A percentile compares a stretch with the other conserved stretches of the same genome.
Conservation (phyloP, 1,140 invertebrate species). For the Hydropsyche tenuis region DNA sequence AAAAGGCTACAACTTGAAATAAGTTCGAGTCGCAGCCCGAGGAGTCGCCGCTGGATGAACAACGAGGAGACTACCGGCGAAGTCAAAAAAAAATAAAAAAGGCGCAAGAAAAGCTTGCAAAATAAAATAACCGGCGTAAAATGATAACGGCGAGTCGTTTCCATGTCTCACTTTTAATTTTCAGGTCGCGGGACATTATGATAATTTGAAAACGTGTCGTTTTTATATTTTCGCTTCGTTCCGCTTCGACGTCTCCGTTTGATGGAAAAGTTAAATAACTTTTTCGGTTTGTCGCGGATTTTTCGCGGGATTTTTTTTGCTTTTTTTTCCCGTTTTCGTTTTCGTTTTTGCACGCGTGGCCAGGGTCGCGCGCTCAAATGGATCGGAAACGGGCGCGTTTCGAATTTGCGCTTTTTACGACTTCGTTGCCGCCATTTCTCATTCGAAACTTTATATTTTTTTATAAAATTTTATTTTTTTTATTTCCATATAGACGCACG, state of each 20-base stretch:
- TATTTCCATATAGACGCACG: not conserved
- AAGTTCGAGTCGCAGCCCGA: constrained; percentile 37
- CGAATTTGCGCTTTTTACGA: too few relatives aligned
- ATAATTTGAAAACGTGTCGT: constrained; percentile 49
- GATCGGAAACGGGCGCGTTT: not conserved
- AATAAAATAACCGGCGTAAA: constrained; percentile 7
- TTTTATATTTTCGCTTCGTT: constrained; percentile 32
- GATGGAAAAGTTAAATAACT: constrained; percentile 47
- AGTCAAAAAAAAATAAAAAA: not conserved
- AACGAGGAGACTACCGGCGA: too few relatives aligned
- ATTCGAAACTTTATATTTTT: not conserved
- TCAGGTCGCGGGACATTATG: constrained; percentile 39
- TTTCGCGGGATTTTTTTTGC: not conserved
- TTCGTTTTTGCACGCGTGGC: too few relatives aligned
- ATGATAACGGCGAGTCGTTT: constrained; percentile 27
- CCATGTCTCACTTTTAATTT: constrained; percentile 36
- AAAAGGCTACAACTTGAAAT: constrained; percentile 50
- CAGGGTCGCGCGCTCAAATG: not conserved
- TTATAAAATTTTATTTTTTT: not conserved
- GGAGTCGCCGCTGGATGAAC: not conserved
- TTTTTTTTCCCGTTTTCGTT: not conserved
- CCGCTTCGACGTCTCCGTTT: constrained; percentile 41
- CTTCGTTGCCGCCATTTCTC: not conserved
- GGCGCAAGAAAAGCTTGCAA: not conserved
- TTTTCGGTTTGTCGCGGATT: constrained; percentile 18